Base-by-base conservation (phyloP, 30 jellyfish, hydroid and myxozoan genomes). In the Hydractinia echinata region DNA sequence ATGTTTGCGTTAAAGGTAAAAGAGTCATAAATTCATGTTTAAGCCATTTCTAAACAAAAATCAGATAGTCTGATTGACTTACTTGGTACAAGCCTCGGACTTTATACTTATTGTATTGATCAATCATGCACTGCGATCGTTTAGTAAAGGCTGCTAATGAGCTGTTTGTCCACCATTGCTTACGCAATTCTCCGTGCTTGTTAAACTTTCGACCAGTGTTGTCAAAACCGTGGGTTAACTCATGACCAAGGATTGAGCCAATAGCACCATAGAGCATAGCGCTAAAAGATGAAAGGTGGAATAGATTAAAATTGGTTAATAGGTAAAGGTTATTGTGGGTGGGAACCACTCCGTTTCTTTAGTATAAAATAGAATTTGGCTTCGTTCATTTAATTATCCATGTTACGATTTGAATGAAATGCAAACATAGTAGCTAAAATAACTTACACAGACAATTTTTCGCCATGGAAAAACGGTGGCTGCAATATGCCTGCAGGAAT, bases 181-280 rank as follows among this genome's bases (percentile, higher is more conserved):
- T 84, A 55, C 84, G 76, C 52, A 93, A 85, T 72, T 93, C 99
- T 7, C 99, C 99, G 54, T 93, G 95, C 76, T 93, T 93, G 88
- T 93, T 87, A 78, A 93, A 93, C 81, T 93, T 87, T 21, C 99
- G 69, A 4, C 99, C 99, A 72, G 99, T 94, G 87, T 88, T 88
- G 54, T 94, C 99, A 51, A 94, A 88, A 21, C 97, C 99, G 72
- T 94, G 99, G 69, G 95, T 88, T 10, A 94, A 85, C 51, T 94
- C 99, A 72, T 94, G 99, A 55, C 99, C 99, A 51, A 94, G 89
- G 54, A 94, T 94, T 1, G 99, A 80, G n/a, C 99, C 99, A 66
- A 94, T 82, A 3, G 99, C 99, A 60, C 99, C 99, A 76, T 88
- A 94, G 16, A 91, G 76, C 99, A 94, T 82, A 52, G 99, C 96